Conservation (phyloP, 2,888 invertebrate species). For the Lasioglossum oenotherae region DNA sequence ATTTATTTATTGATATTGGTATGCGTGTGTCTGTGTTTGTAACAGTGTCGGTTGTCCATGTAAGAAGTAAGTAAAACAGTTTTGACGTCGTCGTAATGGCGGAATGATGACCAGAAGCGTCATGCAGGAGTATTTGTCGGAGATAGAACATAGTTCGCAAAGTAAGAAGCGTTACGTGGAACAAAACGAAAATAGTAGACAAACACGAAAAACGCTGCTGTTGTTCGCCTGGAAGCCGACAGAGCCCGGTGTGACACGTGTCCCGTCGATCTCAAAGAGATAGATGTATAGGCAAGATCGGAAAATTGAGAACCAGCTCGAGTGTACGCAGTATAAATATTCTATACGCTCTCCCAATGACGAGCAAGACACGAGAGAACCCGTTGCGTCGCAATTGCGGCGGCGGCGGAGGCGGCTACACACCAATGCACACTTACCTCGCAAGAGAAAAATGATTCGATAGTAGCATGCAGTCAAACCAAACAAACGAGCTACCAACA, state of each 20-base stretch:
- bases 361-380: constrained; percentile 1
- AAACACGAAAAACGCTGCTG: not conserved
- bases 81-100: constrained; percentile 55
- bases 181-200: not conserved
- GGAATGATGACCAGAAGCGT: constrained; percentile 68
- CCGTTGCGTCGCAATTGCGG: not conserved
- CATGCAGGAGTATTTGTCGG: constrained; percentile 72
- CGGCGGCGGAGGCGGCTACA: constrained; percentile 14
- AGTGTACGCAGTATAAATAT: not conserved
- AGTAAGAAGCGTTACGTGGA: constrained; percentile 45
- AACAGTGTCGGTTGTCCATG: constrained; percentile 64
- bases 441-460: constrained; percentile 9
- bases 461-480: constrained; percentile 46
- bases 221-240: not conserved
- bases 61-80: constrained; percentile 26
- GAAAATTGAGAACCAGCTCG: constrained; percentile 61
- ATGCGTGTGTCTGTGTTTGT: constrained; percentile 59
- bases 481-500: constrained; percentile 36
- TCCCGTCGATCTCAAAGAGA: constrained; percentile 30
- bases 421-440: constrained; percentile 36
- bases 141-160: constrained; percentile 34
- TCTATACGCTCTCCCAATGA: not conserved
- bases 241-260: not conserved
- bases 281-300: constrained; percentile 31
- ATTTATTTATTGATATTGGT: not conserved